Evolutionary conservation across 2,888 invertebrate species (phyloP).

Genomic region (Ophion slaviceki): DNA sequence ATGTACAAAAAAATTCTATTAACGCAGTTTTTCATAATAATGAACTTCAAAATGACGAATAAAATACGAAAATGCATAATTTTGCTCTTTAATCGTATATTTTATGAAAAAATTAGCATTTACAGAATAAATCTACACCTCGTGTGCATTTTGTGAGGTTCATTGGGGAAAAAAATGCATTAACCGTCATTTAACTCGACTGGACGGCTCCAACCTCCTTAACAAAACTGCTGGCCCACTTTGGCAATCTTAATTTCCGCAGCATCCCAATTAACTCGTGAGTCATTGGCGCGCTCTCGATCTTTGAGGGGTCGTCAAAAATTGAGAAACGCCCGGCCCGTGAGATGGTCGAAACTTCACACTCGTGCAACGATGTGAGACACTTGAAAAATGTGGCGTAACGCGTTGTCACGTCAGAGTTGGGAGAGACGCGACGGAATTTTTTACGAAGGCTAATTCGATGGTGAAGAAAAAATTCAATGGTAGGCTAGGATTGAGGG

Average conservation of each 20-base stretch:
- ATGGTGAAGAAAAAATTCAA: not conserved
- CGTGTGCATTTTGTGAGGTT: too few relatives aligned
- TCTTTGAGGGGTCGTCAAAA: not conserved
- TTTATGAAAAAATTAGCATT: too few relatives aligned
- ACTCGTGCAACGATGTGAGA: not conserved
- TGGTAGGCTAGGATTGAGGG: too few relatives aligned
- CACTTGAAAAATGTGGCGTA: not conserved
- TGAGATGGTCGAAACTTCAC: not conserved
- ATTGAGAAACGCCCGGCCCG: not conserved
- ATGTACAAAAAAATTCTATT: too few relatives aligned
- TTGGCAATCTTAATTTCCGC: conserved; percentile 5
- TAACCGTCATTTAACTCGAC: too few relatives aligned
- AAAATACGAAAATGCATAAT: too few relatives aligned
- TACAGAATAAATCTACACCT: too few relatives aligned
- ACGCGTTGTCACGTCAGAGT: not conserved
- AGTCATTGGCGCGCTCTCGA: conserved; percentile 3
- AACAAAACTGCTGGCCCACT: not conserved
- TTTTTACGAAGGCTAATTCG: not conserved
- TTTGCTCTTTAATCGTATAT: too few relatives aligned
- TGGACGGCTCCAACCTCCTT: not conserved
- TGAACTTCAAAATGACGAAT: too few relatives aligned
- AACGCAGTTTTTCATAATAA: too few relatives aligned
- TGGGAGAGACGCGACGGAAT: not conserved
- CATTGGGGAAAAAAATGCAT: too few relatives aligned
- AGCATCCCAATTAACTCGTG: not conserved